Conservation (phyloP, 2,888 invertebrate genomes). For the Scaeva pyrastri region DNA sequence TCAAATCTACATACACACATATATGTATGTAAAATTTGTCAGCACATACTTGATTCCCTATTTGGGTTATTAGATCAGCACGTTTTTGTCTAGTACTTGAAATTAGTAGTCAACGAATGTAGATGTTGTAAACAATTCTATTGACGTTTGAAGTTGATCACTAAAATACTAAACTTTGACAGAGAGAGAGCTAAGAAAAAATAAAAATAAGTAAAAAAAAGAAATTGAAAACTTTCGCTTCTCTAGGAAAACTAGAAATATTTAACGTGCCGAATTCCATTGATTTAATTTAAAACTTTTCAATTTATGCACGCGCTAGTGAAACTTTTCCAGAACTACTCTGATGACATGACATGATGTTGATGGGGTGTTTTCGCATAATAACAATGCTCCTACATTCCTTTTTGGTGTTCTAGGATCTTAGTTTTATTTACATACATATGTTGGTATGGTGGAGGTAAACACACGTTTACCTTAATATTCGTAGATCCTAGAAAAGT, state of each 20-base stretch:
- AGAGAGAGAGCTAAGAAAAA: neutral
- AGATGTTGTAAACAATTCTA: conserved; percentile 29
- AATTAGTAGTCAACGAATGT: conserved; percentile 48
- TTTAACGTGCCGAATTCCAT: conserved; percentile 57
- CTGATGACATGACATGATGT: conserved; percentile 2
- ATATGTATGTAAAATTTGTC: neutral
- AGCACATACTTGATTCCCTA: neutral
- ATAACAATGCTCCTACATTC: conserved; percentile 24
- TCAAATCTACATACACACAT: neutral
- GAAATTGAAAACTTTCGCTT: conserved; percentile 1
- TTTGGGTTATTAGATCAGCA: conserved; percentile 21
- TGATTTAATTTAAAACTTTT: conserved; percentile 71
- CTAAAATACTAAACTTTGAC: neutral
- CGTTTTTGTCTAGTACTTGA: conserved; percentile 21
- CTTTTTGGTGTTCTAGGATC: conserved; percentile 21
- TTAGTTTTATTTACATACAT: neutral
- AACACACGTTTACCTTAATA: neutral
- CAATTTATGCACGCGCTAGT: conserved; percentile 56
- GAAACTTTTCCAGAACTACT: conserved; percentile 39
- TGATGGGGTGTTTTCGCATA: neutral
- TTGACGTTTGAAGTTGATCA: conserved; percentile 27
- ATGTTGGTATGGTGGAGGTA: no score
- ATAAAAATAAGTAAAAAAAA: conserved; percentile 5
- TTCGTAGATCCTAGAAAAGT: neutral
- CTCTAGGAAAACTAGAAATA: conserved; percentile 4